These are phyloP conservation scores for Aurelia sp. DNA, from an alignment of 30 jellyfish, hydroid and myxozoan species.

Conservation along the genomic window DNA sequence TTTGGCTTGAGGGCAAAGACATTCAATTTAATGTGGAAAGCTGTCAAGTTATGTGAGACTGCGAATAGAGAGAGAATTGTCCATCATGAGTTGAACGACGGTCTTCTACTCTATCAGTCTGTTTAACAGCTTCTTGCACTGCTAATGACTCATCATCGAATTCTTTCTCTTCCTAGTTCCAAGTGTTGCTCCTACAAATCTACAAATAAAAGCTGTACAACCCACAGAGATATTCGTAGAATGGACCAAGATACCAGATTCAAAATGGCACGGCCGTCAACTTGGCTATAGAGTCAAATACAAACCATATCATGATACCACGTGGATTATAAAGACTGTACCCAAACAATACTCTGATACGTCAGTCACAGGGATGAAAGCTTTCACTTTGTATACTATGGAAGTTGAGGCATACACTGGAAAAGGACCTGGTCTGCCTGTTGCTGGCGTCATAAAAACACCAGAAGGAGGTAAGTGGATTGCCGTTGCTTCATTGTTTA, in stretches of 20 bases:
- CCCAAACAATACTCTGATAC: conserved; percentile 23
- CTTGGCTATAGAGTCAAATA: conserved; percentile 61
- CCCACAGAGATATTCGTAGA: conserved; percentile 45
- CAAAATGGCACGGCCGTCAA: conserved; percentile 33
- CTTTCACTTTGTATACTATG: conserved; percentile 65
- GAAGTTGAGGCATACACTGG: conserved; percentile 71
- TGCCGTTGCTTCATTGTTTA: neutral
- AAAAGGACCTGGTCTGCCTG: conserved; percentile 73
- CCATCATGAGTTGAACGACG: too few species aligned
- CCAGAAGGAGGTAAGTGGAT: conserved; percentile 73
- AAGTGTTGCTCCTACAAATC: conserved; percentile 32
- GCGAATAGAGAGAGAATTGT: too few species aligned
- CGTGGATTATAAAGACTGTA: neutral
- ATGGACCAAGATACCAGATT: conserved; percentile 54
- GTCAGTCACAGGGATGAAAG: conserved; percentile 9
- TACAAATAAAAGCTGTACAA: conserved; percentile 4
- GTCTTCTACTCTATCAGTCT: too few species aligned
- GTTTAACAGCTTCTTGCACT: too few species aligned
- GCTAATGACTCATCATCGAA: too few species aligned
- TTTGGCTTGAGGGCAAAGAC: too few species aligned
- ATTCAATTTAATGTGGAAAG: too few species aligned
- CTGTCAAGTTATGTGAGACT: too few species aligned
- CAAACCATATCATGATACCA: neutral
- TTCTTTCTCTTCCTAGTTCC: conserved; percentile 44
- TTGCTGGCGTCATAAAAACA: conserved; percentile 36